Conservation (phyloP, 92 coral and sea anemone genomes). For the Parazoanthus swiftii region DNA sequence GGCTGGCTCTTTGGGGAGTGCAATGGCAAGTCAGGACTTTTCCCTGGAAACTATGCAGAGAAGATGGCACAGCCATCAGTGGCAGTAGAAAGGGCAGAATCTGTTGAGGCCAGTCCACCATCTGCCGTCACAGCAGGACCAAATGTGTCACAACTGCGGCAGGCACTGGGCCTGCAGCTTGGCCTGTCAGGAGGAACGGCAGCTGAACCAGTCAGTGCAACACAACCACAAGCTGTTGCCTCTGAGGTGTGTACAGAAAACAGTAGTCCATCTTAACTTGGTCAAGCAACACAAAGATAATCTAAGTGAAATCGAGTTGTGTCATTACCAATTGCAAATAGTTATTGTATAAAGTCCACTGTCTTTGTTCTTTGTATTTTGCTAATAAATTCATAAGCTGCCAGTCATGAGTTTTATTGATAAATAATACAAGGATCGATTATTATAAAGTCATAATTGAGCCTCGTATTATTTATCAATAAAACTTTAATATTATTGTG, state of each 20-base stretch:
- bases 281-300: too few species aligned
- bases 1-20: constrained; percentile 94
- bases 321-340: too few species aligned
- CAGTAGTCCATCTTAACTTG: background rate
- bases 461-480: too few species aligned
- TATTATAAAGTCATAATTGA: too few species aligned
- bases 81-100: constrained; percentile 39
- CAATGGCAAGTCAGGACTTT: constrained; percentile 75
- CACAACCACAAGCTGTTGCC: background rate
- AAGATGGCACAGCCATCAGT: constrained; percentile 76
- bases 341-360: too few species aligned
- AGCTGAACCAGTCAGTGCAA: constrained; percentile 1
- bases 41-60: constrained; percentile 95
- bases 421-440: too few species aligned
- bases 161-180: constrained; percentile 69
- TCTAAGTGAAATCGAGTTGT: too few species aligned
- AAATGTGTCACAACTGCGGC: constrained; percentile 74
- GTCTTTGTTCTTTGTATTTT: too few species aligned
- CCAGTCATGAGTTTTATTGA: too few species aligned
- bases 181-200: constrained; percentile 22
- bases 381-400: too few species aligned
- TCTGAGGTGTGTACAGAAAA: constrained; percentile 36
- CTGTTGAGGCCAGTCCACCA: constrained; percentile 21
- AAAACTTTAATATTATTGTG: too few species aligned
- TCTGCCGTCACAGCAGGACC: constrained; percentile 48